These are phyloP conservation scores for Anguilla obscura DNA, from an alignment of 2,797 vertebrate genomes.

Conservation along the genomic window DNA sequence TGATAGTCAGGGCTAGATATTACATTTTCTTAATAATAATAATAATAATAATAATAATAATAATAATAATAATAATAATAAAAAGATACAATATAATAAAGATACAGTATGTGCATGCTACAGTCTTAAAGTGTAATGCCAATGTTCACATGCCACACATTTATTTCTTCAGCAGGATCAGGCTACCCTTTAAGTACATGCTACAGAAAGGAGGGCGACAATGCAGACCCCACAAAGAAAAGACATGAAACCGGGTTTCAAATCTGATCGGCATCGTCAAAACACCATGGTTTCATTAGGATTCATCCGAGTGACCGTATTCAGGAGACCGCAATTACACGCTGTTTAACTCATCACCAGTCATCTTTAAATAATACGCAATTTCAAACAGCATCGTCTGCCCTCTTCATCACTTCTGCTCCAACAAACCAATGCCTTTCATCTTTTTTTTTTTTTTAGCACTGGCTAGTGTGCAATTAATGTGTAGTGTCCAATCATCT, in stretches of 20 bases:
- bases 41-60: too few relatives aligned
- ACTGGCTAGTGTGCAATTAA: not conserved
- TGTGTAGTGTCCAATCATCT: not conserved
- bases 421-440: not conserved
- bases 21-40: not conserved
- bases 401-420: not conserved
- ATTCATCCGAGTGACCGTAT: not conserved
- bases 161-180: not conserved
- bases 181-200: not conserved
- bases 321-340: not conserved
- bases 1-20: conserved; percentile 20
- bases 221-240: not conserved
- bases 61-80: too few relatives aligned
- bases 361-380: not conserved
- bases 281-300: not conserved
- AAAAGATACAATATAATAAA: not conserved
- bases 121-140: not conserved
- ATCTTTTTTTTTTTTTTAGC: not conserved
- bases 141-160: not conserved
- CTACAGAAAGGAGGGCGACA: not conserved
- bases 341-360: not conserved
- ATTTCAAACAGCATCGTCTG: not conserved
- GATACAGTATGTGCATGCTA: not conserved
- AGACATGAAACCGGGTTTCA: not conserved
- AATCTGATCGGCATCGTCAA: not conserved